Evolutionary conservation across 2,113 vertebrate species (phyloP).

Genomic region (Brienomyrus longianalis): DNA sequence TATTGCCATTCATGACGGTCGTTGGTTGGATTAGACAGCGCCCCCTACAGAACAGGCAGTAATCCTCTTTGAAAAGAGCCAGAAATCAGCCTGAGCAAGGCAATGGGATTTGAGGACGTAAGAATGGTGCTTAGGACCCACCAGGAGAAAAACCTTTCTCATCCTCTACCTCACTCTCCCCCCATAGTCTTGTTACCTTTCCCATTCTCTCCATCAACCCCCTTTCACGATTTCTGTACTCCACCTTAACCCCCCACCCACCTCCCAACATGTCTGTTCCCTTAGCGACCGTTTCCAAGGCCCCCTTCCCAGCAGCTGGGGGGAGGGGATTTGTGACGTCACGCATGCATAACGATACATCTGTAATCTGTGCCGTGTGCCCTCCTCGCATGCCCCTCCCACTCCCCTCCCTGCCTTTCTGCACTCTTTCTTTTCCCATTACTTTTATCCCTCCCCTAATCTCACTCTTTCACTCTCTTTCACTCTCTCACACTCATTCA

Average conservation of each 20-base stretch:
- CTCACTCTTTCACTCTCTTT: background rate
- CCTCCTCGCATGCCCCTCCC: conserved; percentile 4
- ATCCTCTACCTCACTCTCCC: conserved; percentile 14
- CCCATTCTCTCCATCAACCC: conserved; percentile 7
- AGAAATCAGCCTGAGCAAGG: background rate
- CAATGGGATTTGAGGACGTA: background rate
- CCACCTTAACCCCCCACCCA: conserved; percentile 34
- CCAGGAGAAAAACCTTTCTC: conserved; percentile 3
- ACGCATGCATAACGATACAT: conserved; percentile 64
- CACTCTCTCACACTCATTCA: background rate
- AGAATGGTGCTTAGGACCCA: background rate
- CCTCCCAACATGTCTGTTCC: conserved; percentile 51
- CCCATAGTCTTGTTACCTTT: conserved; percentile 19
- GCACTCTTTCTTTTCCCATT: background rate
- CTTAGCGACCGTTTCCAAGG: conserved; percentile 68
- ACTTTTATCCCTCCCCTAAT: background rate
- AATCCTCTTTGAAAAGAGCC: background rate
- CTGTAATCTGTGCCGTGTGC: conserved; percentile 49
- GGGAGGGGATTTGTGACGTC: conserved; percentile 60
- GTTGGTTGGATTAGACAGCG: background rate
- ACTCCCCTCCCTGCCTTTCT: background rate
- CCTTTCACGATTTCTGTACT: conserved; percentile 39
- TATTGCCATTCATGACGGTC: background rate
- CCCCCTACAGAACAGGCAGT: conserved; percentile 5
- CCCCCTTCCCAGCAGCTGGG: conserved; percentile 54